Conservation (phyloP, 2,888 invertebrate species). For the Habroteleia sp. region DNA sequence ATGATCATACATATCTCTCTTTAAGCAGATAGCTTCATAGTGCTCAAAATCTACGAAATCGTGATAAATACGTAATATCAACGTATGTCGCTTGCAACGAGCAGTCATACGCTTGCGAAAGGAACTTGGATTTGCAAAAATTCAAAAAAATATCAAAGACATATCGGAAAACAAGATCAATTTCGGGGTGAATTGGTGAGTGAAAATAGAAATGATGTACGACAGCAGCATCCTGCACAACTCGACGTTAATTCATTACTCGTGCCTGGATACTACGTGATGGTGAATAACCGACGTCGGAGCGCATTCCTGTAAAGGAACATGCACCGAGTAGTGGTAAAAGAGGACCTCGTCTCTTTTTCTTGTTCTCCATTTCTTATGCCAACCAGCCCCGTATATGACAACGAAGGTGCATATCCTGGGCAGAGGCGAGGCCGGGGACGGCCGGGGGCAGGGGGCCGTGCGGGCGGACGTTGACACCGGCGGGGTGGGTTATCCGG, state of each 20-base stretch:
- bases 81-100: too few relatives aligned
- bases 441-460: conserved; percentile 34
- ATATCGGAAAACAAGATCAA: too few relatives aligned
- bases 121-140: too few relatives aligned
- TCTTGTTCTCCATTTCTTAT: conserved; percentile 18
- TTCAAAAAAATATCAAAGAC: too few relatives aligned
- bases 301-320: conserved; percentile 68
- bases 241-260: conserved; percentile 63
- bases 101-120: too few relatives aligned
- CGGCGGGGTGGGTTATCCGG: conserved; percentile 69
- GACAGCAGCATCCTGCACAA: conserved; percentile 6
- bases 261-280: conserved; percentile 65
- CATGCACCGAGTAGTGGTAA: conserved; percentile 11
- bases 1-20: too few relatives aligned
- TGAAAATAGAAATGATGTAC: background rate
- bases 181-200: too few relatives aligned
- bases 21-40: too few relatives aligned
- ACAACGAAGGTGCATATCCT: conserved; percentile 68
- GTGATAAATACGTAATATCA: too few relatives aligned
- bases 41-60: too few relatives aligned
- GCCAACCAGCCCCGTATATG: conserved; percentile 15
- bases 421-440: conserved; percentile 39
- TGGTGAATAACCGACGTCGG: conserved; percentile 67
- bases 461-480: conserved; percentile 73
- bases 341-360: conserved; percentile 16